Evolutionary conservation across 2,113 vertebrate genomes (phyloP), one percentile per base, ranked within the genome.

Genomic region (Phylloscopus trochilus): DNA sequence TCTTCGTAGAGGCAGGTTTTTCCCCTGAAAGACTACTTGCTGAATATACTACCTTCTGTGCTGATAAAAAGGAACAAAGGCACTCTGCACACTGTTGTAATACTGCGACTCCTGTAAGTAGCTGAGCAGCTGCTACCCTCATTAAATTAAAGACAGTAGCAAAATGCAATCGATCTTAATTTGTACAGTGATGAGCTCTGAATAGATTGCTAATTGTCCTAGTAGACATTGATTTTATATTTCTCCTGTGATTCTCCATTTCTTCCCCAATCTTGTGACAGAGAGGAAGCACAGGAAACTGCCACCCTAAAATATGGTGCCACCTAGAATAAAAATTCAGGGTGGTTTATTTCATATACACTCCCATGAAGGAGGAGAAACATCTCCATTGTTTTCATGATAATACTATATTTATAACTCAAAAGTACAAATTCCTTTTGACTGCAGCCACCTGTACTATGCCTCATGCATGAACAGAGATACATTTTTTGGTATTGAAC

Each of bases 81-180:
- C 60, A 72, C 67, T 60, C 89, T 79, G 39, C 37, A 8, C 23
- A 68, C 30, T 72, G 64, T 72, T 92, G 76, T 84, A 78, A 93
- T 86, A 82, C 31, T 77, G 74, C 41, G 35, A 72, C 13, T 96
- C 59, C 37, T 92, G 5, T 49, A 88, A 83, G 51, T 39, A 67
- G 70, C 70, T 93, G 39, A 97, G 82, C 86, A 96, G 88, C 81
- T 96, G 88, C 64, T 87, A 66, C 30, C 58, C 79, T 95, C 91
- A 84, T 88, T 97, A 96, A 95, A 96, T 93, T 90, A 96, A 83
- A 92, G 64, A 92, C 16, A 92, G 70, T 31, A 95, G 75, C 56
- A 97, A 95, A 96, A 92, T 19, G 51, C 79, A 95, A 95, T 94
- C 31, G 18, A 89, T 94, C 91, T 82, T 91, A 70, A 97, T 96